Evolutionary conservation across 2,113 vertebrate species (phyloP), one percentile per base, ranked within the genome.

Genomic region (Erinaceus europaeus): DNA sequence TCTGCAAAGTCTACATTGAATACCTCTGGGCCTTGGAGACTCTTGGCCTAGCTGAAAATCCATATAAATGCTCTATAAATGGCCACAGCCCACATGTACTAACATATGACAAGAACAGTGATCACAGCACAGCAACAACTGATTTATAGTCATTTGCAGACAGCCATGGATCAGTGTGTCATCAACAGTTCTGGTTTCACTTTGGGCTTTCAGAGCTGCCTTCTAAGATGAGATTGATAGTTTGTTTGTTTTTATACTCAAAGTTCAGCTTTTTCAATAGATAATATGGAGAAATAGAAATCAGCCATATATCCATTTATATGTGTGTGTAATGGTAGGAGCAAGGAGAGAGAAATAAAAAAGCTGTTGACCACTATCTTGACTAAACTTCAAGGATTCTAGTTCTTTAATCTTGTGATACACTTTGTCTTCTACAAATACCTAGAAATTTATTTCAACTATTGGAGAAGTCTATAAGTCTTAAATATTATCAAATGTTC

Each of bases 391-490:
- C n/a, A n/a, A n/a, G n/a, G n/a, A 57, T n/a, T 8, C 4, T 68
- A 18, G 12, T 2, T 68, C 32, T 65, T 52, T 91, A 36, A 34
- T 44, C 57, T 21, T 52, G 55, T 46, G 84, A 46, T 5, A 4
- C 67, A 68, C 65, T 90, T 95, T 71, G 86, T 80, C 44, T 38
- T 78, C 59, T 64, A 42, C 21, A 53, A 80, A 40, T 62, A 91
- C 36, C 40, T 10, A 46, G 32, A 27, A 93, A 55, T 38, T 74
- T 46, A 69, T 74, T 13, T 55, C 46, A 6, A 79, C 85, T 73
- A 0, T 57, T 57, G 55, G 53, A 44, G 36, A 89, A 90, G 50
- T 61, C 55, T 15, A 40, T 5, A 67, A 73, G 14, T 4, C 36
- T 88, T 88, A 57, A 83, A 92, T 74, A 68, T 23, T 10, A 73